A percentile compares a stretch with the other conserved stretches of the same genome.
phyloP scores from a whole-genome alignment of 92 coral and sea anemone genomes.

The Pocillopora meandrina region DNA sequence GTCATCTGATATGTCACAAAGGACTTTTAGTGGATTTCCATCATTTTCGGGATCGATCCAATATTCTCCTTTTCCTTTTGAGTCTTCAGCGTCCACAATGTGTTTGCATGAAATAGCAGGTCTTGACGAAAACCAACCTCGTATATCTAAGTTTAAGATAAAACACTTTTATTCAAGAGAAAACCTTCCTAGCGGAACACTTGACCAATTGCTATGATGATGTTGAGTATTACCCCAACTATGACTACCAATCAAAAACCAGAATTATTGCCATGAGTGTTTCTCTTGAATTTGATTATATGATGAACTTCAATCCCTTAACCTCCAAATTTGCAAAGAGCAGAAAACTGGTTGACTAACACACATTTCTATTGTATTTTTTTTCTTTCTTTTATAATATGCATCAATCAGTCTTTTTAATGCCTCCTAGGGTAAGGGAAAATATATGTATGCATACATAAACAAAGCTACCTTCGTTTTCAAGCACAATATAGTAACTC shows the following conservation, averaged over 20 bases:
- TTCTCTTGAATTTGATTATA: too few relatives aligned
- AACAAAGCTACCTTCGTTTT: neutral
- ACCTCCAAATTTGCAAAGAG: too few relatives aligned
- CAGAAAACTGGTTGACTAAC: too few relatives aligned
- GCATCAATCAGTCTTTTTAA: too few relatives aligned
- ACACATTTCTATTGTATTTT: too few relatives aligned
- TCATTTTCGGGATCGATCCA: slow-evolving; percentile 6
- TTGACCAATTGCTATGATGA: neutral
- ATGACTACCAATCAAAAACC: neutral
- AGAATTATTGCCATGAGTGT: too few relatives aligned
- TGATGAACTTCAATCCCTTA: too few relatives aligned
- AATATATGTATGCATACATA: neutral
- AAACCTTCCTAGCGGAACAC: neutral
- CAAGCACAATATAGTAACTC: neutral
- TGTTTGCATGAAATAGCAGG: neutral
- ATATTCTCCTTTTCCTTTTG: neutral
- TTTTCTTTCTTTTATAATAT: too few relatives aligned
- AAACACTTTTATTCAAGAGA: neutral
- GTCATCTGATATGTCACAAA: neutral
- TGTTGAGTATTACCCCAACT: neutral
- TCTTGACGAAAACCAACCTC: neutral
- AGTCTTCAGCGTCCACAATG: neutral
- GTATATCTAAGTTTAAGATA: neutral
- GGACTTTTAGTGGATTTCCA: neutral
- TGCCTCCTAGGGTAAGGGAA: too few relatives aligned